Conservation (phyloP, 2,113 vertebrate species). For the Quiscalus mexicanus region DNA sequence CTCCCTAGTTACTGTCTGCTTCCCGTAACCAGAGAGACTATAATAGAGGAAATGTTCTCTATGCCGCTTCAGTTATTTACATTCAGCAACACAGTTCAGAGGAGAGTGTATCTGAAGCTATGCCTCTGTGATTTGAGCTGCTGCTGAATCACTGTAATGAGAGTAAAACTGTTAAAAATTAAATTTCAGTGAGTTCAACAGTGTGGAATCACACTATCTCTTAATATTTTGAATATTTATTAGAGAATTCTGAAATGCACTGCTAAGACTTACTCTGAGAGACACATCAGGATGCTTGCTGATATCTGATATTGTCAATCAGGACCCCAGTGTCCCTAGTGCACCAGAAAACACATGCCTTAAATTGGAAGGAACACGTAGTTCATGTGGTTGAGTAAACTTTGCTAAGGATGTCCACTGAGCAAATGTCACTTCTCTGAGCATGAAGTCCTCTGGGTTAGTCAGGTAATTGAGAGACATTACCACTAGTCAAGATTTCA, state of each 20-base stretch:
- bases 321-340: not conserved
- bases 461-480: not conserved
- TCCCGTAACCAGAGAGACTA: not conserved
- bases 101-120: not conserved
- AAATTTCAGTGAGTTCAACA: not conserved
- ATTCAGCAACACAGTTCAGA: not conserved
- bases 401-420: not conserved
- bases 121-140: not conserved
- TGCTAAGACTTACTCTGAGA: not conserved
- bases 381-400: not conserved
- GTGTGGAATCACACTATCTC: not conserved
- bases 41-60: not conserved
- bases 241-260: not conserved
- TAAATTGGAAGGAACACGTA: fast-evolving
- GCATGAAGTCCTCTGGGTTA: not conserved
- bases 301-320: not conserved
- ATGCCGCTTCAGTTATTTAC: not conserved
- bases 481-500: not conserved
- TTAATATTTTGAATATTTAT: not conserved
- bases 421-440: not conserved
- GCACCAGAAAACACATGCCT: not conserved
- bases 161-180: not conserved
- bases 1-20: not conserved
- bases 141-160: not conserved
- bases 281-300: not conserved